Evolutionary conservation across 2,888 invertebrate genomes (phyloP).

Genomic region (Ectemnius continuus): DNA sequence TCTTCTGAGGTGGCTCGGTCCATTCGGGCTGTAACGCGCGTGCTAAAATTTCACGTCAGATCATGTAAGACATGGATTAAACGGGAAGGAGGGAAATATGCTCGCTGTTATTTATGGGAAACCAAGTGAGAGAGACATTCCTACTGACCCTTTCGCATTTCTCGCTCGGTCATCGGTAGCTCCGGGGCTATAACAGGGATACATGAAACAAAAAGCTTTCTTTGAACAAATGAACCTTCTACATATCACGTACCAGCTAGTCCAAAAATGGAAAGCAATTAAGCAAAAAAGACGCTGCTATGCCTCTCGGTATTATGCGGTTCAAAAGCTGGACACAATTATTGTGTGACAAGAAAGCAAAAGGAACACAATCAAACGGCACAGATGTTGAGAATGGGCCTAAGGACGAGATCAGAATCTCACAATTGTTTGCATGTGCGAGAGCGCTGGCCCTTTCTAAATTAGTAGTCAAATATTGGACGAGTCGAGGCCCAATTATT

Average conservation of each 20-base stretch:
- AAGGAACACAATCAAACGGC: too few relatives aligned
- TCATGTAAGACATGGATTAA: constrained; percentile 26
- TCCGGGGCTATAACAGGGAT: constrained; percentile 65
- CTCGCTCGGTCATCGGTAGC: constrained; percentile 71
- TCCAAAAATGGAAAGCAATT: neutral
- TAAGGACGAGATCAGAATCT: too few relatives aligned
- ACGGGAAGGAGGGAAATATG: neutral
- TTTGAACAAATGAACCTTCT: constrained; percentile 32
- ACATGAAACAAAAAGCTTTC: constrained; percentile 62
- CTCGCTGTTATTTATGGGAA: constrained; percentile 15
- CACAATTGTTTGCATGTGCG: too few relatives aligned
- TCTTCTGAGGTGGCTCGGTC: constrained; percentile 36
- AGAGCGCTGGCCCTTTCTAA: too few relatives aligned
- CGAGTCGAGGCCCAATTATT: too few relatives aligned
- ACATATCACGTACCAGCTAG: neutral
- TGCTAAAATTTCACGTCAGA: constrained; percentile 65
- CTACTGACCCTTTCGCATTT: constrained; percentile 74
- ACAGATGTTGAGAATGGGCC: too few relatives aligned
- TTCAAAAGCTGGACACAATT: neutral
- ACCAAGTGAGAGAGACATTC: constrained; percentile 7
- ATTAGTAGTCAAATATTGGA: too few relatives aligned
- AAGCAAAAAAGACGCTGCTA: neutral
- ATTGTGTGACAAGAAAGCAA: neutral
- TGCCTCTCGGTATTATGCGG: too few relatives aligned
- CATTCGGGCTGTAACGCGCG: constrained; percentile 68